phyloP scores from a whole-genome alignment of 92 coral and sea anemone genomes.

The Phenganax marumi region DNA sequence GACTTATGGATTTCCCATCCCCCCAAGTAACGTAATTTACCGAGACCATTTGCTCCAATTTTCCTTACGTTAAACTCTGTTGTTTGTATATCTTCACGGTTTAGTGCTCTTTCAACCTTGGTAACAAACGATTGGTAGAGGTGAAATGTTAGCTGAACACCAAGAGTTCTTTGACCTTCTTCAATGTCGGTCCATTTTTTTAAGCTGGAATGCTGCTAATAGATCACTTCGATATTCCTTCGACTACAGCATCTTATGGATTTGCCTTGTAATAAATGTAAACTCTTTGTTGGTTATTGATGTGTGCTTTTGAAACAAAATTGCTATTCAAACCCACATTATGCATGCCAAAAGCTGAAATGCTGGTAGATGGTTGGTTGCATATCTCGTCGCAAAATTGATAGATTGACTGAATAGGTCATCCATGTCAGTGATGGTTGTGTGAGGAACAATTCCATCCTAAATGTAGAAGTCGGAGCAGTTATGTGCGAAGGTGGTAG shows the following conservation, averaged over 20 bases:
- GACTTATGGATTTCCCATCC: background rate
- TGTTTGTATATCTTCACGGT: background rate
- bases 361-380: background rate
- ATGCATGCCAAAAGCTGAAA: background rate
- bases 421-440: background rate
- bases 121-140: conserved; percentile 1
- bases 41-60: background rate
- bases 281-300: background rate
- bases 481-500: background rate
- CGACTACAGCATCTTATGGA: background rate
- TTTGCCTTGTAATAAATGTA: background rate
- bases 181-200: background rate
- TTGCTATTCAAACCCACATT: background rate
- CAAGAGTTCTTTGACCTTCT: conserved; percentile 5
- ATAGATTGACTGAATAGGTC: background rate
- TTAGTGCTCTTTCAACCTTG: background rate
- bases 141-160: conserved; percentile 13
- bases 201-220: background rate
- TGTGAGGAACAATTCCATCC: background rate
- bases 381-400: conserved; percentile 6
- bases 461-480: background rate
- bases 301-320: background rate
- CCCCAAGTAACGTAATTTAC: background rate
- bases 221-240: background rate
- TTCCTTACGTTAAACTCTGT: background rate